Percentiles rank a stretch among this genome's conserved stretches.
Evolutionary conservation across 2,888 invertebrate genomes (phyloP).

Genomic region (Drosophila melanosoma): DNA sequence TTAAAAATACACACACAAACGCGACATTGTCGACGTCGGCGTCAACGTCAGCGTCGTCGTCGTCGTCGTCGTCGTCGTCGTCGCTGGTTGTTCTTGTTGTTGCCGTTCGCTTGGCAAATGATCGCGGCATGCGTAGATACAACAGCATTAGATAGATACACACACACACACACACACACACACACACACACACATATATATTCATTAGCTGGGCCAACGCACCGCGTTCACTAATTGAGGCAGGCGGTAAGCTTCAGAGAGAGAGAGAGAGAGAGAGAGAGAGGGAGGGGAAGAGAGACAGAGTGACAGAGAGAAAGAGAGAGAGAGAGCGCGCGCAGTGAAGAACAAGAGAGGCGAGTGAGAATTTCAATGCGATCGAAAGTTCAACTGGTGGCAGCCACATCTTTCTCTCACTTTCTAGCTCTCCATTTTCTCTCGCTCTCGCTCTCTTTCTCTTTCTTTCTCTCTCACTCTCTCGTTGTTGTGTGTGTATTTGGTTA

Average conservation of each 20-base stretch:
- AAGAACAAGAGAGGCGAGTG: conserved; percentile 6
- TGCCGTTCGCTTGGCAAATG: conserved; percentile 28
- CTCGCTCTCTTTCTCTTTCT: background rate
- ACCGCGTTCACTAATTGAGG: conserved; percentile 54
- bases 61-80: conserved; percentile 14
- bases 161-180: conserved; percentile 21
- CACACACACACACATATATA: conserved; percentile 1
- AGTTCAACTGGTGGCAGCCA: conserved; percentile 44
- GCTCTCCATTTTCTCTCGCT: background rate
- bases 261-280: background rate
- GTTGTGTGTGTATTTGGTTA: conserved; percentile 2
- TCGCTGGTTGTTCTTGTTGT: background rate
- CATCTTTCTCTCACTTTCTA: background rate
- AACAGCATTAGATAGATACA: conserved; percentile 57
- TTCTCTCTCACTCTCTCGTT: background rate
- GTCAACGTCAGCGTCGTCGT: conserved; percentile 11
- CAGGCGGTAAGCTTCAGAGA: conserved; percentile 17
- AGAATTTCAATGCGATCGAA: conserved; percentile 58
- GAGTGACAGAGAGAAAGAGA: background rate
- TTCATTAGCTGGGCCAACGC: conserved; percentile 59
- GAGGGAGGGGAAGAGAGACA: background rate
- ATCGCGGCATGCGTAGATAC: conserved; percentile 61
- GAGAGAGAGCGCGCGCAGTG: background rate
- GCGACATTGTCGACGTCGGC: conserved; percentile 70
- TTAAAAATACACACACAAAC: conserved; percentile 80